Evolutionary conservation across 2,888 invertebrate genomes (phyloP), one percentile per base, ranked within the genome.

Genomic region (Clepsis dumicolana): DNA sequence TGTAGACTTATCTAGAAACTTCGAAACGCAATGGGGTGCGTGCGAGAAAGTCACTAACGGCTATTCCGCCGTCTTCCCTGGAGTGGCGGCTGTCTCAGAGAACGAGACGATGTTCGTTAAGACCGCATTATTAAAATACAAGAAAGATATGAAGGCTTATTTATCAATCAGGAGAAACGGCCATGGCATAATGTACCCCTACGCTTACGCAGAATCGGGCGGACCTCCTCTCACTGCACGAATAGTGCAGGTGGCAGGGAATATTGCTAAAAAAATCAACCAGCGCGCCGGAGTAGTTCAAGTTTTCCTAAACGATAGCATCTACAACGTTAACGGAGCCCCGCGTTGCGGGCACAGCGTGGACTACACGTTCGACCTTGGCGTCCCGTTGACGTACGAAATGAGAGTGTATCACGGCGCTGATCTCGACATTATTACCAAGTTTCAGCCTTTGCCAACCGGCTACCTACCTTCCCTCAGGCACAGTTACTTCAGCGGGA

Each of bases 81-180:
- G 97, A 0, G 79, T 87, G 0, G 52, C 75, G 0, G 77, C 95
- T 0, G 94, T 94, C 75, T 96, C 96, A 0, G 96, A 96, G 81
- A 94, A 94, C 0, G 97, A 97, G 87, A 95, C 94, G 0, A 74
- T 77, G 5, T 94, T 95, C 74, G 86, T 97, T 8, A 89, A 94
- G 5, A 89, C 94, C 64, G 90, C 95, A 56, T 80, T 97, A 64
- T 73, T 89, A 10, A 86, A 91, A 5, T 83, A 95, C 52, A 90
- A 91, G 27, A 80, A 86, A 0, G 79, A 89, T 2, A 82, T 95
- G 10, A 94, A 95, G 76, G 90, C 96, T 61, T 98, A 97, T 81
- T 75, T 97, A 44, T 95, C 96, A 0, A 83, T 97, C 29, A 96
- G 97, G 82, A 95, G 96, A 4, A 96, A 95, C 75, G 97, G 97